Evolutionary conservation across 2,797 vertebrate species (phyloP).

Genomic region (Poeciliopsis turneri): DNA sequence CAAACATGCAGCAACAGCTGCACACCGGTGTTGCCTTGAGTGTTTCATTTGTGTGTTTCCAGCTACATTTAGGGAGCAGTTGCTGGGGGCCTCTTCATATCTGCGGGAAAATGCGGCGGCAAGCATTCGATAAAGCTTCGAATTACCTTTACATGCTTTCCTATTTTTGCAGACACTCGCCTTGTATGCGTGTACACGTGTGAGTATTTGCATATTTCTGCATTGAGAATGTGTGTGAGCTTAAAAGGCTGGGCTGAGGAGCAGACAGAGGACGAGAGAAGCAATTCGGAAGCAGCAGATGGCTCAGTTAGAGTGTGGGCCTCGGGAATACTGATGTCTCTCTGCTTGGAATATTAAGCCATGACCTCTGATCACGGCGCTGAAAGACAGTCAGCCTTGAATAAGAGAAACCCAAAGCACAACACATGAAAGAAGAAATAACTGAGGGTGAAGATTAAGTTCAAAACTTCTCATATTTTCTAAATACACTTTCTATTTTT

Average conservation of each 20-base stretch:
- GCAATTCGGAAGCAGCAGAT: conserved; percentile 60
- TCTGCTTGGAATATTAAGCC: conserved; percentile 59
- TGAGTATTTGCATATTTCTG: conserved; percentile 12
- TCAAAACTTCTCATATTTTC: neutral
- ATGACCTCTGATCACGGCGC: conserved; percentile 52
- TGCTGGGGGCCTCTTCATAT: conserved; percentile 43
- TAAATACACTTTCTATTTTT: neutral
- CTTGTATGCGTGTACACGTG: neutral
- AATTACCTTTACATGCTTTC: conserved; percentile 45
- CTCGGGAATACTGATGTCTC: conserved; percentile 63
- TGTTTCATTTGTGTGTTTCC: conserved; percentile 49
- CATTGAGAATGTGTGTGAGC: conserved; percentile 9
- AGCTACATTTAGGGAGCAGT: conserved; percentile 54
- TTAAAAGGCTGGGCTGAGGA: conserved; percentile 28
- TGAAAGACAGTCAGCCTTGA: conserved; percentile 50
- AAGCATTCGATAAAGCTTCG: conserved; percentile 56
- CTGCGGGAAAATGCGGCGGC: conserved; percentile 42
- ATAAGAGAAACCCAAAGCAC: conserved; percentile 10
- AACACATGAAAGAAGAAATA: conserved; percentile 26
- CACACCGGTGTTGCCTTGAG: conserved; percentile 26
- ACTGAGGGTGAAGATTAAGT: conserved; percentile 13
- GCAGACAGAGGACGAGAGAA: conserved; percentile 34
- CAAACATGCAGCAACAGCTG: conserved; percentile 15
- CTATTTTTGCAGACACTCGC: conserved; percentile 43
- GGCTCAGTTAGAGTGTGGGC: conserved; percentile 49